A percentile compares a stretch with the other conserved stretches of the same genome.
Evolutionary conservation across 1,140 invertebrate species (phyloP).

Genomic region (Drosophila obscura): DNA sequence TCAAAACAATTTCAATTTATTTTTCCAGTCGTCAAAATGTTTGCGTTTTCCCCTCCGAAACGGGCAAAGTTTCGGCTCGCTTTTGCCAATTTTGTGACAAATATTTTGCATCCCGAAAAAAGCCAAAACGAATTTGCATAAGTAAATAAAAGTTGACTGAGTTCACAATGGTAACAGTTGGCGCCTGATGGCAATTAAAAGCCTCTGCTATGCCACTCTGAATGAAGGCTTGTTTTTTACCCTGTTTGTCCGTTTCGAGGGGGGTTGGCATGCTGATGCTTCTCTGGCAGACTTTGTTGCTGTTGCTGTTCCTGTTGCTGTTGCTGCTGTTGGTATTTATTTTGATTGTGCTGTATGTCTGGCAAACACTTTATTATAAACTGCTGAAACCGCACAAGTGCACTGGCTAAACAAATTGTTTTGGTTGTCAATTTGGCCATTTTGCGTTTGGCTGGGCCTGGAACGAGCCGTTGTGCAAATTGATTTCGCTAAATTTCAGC

Average conservation of each 20-base stretch:
- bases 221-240: constrained; percentile 12
- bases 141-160: constrained; percentile 75
- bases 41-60: constrained; percentile 23
- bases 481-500: constrained; percentile 6
- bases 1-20: constrained; percentile 73
- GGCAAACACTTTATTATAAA: constrained; percentile 72
- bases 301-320: too few relatives aligned
- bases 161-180: constrained; percentile 70
- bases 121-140: constrained; percentile 70
- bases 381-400: constrained; percentile 65
- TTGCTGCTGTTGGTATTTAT: constrained; percentile 37
- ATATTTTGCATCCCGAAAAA: constrained; percentile 50
- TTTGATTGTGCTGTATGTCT: constrained; percentile 53
- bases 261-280: constrained; percentile 3
- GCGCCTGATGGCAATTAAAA: constrained; percentile 73
- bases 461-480: not conserved
- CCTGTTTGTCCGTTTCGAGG: constrained; percentile 39
- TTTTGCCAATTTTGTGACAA: constrained; percentile 71
- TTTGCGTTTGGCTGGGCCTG: not conserved
- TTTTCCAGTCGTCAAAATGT: constrained; percentile 52
- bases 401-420: constrained; percentile 50
- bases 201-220: constrained; percentile 45
- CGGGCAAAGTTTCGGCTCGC: constrained; percentile 36
- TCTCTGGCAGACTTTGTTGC: constrained; percentile 13
- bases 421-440: constrained; percentile 7